Percentiles rank a stretch among this genome's conserved stretches.
Evolutionary conservation across 2,113 vertebrate genomes (phyloP).

Genomic region (Melanocharis versteri): DNA sequence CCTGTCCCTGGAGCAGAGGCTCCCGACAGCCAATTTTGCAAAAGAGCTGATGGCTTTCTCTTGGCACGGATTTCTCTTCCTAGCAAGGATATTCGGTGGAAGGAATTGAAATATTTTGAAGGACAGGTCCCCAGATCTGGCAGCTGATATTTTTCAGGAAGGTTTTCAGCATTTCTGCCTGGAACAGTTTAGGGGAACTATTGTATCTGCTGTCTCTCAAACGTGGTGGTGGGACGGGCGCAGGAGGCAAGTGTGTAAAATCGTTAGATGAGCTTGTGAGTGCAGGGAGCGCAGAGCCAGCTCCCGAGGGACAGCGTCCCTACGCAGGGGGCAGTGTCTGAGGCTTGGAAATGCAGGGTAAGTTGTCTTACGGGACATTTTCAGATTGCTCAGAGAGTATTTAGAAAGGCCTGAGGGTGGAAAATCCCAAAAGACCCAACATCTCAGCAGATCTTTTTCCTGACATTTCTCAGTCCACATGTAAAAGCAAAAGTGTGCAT

Average conservation of each 20-base stretch:
- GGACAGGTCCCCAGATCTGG: neutral
- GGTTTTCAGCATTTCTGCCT: neutral
- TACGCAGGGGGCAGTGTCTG: fast-evolving
- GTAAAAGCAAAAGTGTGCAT: neutral
- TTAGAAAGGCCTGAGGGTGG: neutral
- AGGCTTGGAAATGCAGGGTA: neutral
- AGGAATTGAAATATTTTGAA: neutral
- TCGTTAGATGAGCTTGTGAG: neutral
- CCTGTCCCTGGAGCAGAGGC: neutral
- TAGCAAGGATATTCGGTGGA: neutral
- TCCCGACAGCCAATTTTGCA: neutral
- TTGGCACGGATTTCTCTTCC: neutral
- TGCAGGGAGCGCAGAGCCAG: fast-evolving
- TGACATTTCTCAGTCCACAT: neutral
- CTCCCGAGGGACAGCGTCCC: fast-evolving
- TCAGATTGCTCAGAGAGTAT: neutral
- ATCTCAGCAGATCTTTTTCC: neutral
- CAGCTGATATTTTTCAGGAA: neutral
- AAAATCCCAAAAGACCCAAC: neutral
- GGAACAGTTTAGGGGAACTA: neutral
- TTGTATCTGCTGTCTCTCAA: neutral
- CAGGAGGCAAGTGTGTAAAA: neutral
- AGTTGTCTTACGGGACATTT: neutral
- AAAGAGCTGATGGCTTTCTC: neutral
- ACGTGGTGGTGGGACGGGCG: neutral